A percentile compares a stretch with the other conserved stretches of the same genome.
Conservation (phyloP, 2,888 invertebrate species). For the Pollenia angustigena region DNA sequence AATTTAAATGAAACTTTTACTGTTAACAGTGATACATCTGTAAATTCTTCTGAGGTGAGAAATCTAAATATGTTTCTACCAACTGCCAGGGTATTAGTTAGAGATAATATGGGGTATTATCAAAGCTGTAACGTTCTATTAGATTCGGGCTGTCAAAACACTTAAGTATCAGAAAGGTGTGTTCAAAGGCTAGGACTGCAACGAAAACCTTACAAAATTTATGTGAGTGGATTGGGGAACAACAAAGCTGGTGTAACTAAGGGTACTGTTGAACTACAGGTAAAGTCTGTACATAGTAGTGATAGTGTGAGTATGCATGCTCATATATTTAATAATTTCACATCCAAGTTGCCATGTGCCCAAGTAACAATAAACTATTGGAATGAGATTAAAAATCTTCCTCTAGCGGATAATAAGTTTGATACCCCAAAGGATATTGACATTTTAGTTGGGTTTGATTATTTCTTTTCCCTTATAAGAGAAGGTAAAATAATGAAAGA, state of each 20-base stretch:
- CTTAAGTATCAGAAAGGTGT: constrained; percentile 35
- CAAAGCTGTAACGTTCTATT: constrained; percentile 43
- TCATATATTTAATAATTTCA: constrained; percentile 1
- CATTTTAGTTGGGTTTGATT: not conserved
- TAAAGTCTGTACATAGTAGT: not conserved
- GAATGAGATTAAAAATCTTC: not conserved
- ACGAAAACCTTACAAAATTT: not conserved
- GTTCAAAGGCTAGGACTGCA: not conserved
- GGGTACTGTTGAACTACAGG: not conserved
- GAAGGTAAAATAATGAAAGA: not conserved
- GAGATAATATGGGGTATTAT: constrained; percentile 48
- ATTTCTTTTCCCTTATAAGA: not conserved
- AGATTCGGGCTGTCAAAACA: constrained; percentile 55
- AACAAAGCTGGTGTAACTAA: not conserved
- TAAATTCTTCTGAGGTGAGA: constrained; percentile 20
- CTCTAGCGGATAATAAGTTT: not conserved
- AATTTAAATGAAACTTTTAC: constrained; percentile 15
- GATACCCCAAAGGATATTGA: constrained; percentile 9
- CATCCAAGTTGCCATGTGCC: not conserved
- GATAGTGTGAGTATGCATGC: not conserved
- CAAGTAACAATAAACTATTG: not conserved
- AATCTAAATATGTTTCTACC: constrained; percentile 35
- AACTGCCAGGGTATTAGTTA: constrained; percentile 39
- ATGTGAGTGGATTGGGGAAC: constrained; percentile 13
- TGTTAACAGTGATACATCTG: not conserved